Conservation (phyloP, 37 sponge, comb jelly and placozoan genomes). For the Geodia barretti region DNA sequence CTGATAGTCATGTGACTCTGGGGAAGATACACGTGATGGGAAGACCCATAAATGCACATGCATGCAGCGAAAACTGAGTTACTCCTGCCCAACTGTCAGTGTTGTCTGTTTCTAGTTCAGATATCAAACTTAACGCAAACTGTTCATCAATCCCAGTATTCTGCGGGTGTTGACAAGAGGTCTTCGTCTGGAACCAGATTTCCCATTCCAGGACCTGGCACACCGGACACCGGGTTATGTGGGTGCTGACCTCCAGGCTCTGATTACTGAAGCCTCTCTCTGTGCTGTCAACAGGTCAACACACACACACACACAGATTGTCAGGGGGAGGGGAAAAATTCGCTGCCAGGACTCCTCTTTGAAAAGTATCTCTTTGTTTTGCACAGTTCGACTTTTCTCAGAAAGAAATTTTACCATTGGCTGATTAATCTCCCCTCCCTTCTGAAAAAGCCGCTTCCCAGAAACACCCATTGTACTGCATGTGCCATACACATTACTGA, state of each 20-base stretch:
- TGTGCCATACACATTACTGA: too few relatives aligned
- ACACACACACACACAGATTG: neutral
- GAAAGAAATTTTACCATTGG: too few relatives aligned
- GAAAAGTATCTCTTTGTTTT: too few relatives aligned
- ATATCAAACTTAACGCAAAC: too few relatives aligned
- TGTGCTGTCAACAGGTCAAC: slow-evolving; percentile 61
- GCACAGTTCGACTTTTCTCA: too few relatives aligned
- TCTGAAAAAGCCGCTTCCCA: too few relatives aligned
- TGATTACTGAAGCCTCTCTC: slow-evolving; percentile 77
- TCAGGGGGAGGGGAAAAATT: neutral
- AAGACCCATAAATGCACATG: neutral
- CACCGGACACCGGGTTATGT: slow-evolving; percentile 91
- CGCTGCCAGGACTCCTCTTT: too few relatives aligned
- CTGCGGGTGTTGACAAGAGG: slow-evolving; percentile 76
- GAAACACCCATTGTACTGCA: too few relatives aligned
- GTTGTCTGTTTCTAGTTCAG: too few relatives aligned
- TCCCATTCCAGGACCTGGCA: slow-evolving; percentile 67
- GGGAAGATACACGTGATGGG: neutral
- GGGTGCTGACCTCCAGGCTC: slow-evolving; percentile 87
- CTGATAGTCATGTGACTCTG: neutral
- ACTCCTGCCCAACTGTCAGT: too few relatives aligned
- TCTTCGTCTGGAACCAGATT: slow-evolving; percentile 64
- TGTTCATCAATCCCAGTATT: slow-evolving; percentile 76
- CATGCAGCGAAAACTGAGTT: neutral
- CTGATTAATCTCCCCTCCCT: too few relatives aligned